These are phyloP conservation scores for Adelosebastes latens DNA, from an alignment of 2,797 vertebrate species.

Conservation along the genomic window DNA sequence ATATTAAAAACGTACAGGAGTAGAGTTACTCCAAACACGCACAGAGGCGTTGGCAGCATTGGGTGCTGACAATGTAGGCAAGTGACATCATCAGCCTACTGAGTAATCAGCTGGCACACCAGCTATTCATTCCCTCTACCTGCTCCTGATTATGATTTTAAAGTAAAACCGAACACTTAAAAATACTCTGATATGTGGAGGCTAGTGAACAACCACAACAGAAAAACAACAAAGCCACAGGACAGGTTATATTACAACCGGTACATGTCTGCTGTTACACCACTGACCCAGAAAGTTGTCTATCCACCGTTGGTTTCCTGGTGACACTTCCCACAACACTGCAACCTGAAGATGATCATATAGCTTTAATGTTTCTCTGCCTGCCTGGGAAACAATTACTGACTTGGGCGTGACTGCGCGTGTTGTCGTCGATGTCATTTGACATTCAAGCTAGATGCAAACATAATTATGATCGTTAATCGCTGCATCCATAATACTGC, in stretches of 20 bases:
- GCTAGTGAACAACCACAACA: background rate
- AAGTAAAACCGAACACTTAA: background rate
- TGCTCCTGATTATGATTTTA: no score
- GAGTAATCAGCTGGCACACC: background rate
- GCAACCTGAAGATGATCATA: background rate
- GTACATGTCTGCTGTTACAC: background rate
- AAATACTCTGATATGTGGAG: background rate
- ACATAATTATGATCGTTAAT: background rate
- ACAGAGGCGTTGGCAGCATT: rapidly evolving
- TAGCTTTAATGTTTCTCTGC: background rate
- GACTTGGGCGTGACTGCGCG: background rate
- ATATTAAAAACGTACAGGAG: background rate
- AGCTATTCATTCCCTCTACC: no score
- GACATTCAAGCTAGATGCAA: background rate
- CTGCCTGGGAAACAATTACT: background rate
- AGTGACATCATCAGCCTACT: background rate
- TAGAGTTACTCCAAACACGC: background rate
- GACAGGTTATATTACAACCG: background rate
- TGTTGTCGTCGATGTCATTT: background rate
- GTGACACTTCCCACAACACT: background rate
- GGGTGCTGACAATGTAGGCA: background rate
- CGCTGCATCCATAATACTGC: background rate
- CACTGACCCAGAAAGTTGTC: constrained; percentile 6
- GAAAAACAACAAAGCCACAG: background rate
- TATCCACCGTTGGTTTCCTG: background rate